Conservation (phyloP, 2,888 invertebrate genomes). For the Mythimna lalbum region DNA sequence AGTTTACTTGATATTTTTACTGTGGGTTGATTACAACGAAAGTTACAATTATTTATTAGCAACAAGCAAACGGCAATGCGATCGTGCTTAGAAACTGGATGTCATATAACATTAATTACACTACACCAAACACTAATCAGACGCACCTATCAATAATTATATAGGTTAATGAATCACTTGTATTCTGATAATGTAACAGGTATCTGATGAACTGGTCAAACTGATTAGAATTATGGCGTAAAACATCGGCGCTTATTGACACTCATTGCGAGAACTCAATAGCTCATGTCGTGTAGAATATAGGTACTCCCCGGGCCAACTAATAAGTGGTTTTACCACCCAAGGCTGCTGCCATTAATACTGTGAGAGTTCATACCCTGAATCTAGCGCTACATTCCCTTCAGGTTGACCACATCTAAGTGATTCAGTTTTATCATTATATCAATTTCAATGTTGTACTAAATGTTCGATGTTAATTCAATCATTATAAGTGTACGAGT, state of each 20-base stretch:
- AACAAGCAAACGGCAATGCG: conserved; percentile 18
- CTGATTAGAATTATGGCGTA: conserved; percentile 11
- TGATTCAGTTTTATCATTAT: conserved; percentile 62
- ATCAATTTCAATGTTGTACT: conserved; percentile 48
- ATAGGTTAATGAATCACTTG: conserved; percentile 15
- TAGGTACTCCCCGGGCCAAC: not conserved
- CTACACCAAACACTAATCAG: conserved; percentile 8
- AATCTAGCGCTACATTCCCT: not conserved
- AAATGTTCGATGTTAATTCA: conserved; percentile 70
- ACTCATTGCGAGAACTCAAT: not conserved
- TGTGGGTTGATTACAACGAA: conserved; percentile 87
- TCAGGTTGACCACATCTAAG: conserved; percentile 13
- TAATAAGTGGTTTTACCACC: not conserved
- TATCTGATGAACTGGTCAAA: conserved; percentile 11
- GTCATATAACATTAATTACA: conserved; percentile 21
- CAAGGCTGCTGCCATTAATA: not conserved
- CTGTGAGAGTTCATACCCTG: not conserved
- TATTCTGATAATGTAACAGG: conserved; percentile 1
- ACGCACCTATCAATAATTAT: conserved; percentile 7
- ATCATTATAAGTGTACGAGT: no score
- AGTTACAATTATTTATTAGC: conserved; percentile 63
- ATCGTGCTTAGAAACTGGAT: conserved; percentile 61
- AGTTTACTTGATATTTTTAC: conserved; percentile 65
- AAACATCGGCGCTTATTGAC: not conserved
- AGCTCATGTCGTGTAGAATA: not conserved